These are phyloP conservation scores for Cheilosia vulpina DNA, from an alignment of 2,888 invertebrate genomes.

Conservation along the genomic window DNA sequence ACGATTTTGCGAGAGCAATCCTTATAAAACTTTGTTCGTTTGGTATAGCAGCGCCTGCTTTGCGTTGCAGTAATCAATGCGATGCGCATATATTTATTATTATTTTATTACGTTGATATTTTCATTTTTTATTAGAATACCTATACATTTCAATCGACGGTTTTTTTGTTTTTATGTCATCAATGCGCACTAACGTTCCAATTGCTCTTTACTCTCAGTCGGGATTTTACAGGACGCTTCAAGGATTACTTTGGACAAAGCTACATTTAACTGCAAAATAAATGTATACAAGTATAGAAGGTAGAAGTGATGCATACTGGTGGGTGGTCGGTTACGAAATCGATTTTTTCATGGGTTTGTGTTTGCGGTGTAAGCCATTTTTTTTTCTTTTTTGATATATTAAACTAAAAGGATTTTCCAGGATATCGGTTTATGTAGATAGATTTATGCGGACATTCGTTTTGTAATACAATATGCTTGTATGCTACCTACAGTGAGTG, in stretches of 20 bases:
- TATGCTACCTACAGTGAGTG: background rate
- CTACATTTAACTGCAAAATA: constrained; percentile 17
- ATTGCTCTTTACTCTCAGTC: constrained; percentile 45
- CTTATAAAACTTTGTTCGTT: background rate
- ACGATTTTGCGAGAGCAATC: background rate
- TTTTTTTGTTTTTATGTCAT: background rate
- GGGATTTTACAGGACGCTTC: constrained; percentile 53
- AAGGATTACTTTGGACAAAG: constrained; percentile 56
- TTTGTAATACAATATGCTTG: background rate
- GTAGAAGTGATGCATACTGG: constrained; percentile 29
- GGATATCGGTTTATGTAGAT: background rate
- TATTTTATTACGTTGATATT: constrained; percentile 37
- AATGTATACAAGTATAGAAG: background rate
- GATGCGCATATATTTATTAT: constrained; percentile 10
- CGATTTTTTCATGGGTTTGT: constrained; percentile 25
- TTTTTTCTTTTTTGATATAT: constrained; percentile 18
- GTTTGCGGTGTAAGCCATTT: constrained; percentile 16
- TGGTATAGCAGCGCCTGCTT: background rate
- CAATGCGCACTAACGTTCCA: constrained; percentile 35
- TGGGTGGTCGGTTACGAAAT: constrained; percentile 16
- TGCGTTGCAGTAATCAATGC: constrained; percentile 27
- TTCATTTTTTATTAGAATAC: constrained; percentile 11
- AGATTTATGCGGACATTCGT: background rate
- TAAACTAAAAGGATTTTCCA: background rate
- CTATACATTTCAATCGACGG: constrained; percentile 22